A percentile compares a stretch with the other conserved stretches of the same genome.
phyloP scores from a whole-genome alignment of 1,140 invertebrate genomes.

The Heliconius hermathena region DNA sequence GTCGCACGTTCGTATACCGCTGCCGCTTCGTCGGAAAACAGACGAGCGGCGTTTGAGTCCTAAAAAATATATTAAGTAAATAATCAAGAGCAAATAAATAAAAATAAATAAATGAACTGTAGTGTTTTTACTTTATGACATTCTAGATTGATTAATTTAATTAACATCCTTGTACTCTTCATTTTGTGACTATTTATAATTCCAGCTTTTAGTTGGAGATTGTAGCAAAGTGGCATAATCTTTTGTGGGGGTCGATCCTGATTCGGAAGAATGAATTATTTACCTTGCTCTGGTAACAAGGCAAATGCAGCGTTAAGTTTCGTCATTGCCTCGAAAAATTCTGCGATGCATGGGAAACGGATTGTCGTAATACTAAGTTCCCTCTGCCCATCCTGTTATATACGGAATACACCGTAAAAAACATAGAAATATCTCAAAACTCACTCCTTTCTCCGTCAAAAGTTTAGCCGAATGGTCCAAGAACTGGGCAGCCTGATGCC shows the following conservation, averaged over 20 bases:
- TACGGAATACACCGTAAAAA: background rate
- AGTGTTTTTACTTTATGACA: no score
- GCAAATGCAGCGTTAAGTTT: background rate
- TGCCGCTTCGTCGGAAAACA: conserved; percentile 96
- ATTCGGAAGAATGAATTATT: background rate
- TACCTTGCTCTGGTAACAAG: background rate
- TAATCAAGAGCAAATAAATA: no score
- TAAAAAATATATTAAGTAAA: conserved; percentile 52
- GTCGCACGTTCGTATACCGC: conserved; percentile 97
- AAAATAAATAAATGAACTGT: no score
- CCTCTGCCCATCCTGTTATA: no score
- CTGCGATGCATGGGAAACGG: no score
- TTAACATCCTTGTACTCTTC: no score
- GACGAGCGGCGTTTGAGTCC: conserved; percentile 95
- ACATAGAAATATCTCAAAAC: conserved; percentile 34
- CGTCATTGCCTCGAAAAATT: no score
- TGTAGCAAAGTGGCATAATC: no score
- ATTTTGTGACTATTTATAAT: no score
- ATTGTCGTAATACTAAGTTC: background rate
- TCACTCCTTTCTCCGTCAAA: conserved; percentile 95
- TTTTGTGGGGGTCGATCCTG: background rate
- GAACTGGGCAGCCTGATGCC: conserved; percentile 99
- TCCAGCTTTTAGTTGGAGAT: no score
- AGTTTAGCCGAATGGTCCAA: conserved; percentile 96
- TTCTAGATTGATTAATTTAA: no score